Percentiles rank a stretch among this genome's conserved stretches.
These are phyloP conservation scores for Drosophila melanica DNA, from an alignment of 1,140 invertebrate genomes.

Conservation along the genomic window DNA sequence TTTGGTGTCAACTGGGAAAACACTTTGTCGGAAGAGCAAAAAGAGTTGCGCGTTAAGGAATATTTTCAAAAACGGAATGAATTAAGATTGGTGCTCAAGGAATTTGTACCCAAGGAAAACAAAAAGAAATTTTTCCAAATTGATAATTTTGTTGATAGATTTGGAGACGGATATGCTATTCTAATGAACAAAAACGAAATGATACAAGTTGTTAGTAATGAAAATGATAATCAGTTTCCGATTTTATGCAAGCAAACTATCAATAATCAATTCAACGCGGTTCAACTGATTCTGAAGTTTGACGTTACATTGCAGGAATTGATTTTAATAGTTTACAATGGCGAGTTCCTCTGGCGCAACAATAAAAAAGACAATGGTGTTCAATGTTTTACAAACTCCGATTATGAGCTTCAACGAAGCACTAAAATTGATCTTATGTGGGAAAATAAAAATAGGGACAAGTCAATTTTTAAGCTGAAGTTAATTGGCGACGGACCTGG, in stretches of 20 bases:
- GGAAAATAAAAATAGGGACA: constrained; percentile 54
- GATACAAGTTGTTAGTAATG: not conserved
- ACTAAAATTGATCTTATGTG: constrained; percentile 62
- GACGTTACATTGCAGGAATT: constrained; percentile 42
- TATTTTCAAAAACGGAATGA: constrained; percentile 53
- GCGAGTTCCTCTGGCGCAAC: constrained; percentile 63
- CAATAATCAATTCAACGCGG: constrained; percentile 11
- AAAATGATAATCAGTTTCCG: constrained; percentile 8
- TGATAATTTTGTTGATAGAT: constrained; percentile 14
- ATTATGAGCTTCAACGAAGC: constrained; percentile 53
- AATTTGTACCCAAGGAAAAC: constrained; percentile 3
- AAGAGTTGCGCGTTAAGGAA: constrained; percentile 17
- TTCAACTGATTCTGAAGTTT: constrained; percentile 63
- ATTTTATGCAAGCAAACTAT: constrained; percentile 25
- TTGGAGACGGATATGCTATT: constrained; percentile 21
- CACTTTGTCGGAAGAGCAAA: not conserved
- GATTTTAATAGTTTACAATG: constrained; percentile 67
- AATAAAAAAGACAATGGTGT: constrained; percentile 56
- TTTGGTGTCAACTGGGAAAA: constrained; percentile 47
- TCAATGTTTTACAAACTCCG: constrained; percentile 77
- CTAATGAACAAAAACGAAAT: constrained; percentile 40
- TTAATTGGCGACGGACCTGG: constrained; percentile 75
- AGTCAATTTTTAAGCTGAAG: constrained; percentile 71
- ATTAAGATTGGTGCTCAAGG: constrained; percentile 17
- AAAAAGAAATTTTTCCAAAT: constrained; percentile 32